phyloP scores from a whole-genome alignment of 2,888 invertebrate genomes.

The Harpagoxenus sublaevis region DNA sequence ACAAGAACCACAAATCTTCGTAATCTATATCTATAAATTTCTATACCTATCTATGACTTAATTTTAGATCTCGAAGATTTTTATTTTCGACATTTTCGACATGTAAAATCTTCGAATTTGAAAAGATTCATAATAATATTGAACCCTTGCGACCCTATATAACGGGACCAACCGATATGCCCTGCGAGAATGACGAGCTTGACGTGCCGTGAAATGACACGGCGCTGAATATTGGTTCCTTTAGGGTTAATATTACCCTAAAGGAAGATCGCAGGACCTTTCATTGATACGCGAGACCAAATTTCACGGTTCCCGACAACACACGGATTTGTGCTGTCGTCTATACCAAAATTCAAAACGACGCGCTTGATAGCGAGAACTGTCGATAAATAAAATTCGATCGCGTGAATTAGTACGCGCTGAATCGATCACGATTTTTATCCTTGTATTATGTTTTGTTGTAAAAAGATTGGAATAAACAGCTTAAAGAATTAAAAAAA shows the following conservation, averaged over 20 bases:
- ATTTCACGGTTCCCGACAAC: slow-evolving; percentile 50
- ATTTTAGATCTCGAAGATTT: not conserved
- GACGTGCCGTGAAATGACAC: slow-evolving; percentile 56
- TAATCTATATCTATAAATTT: not conserved
- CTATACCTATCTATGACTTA: not conserved
- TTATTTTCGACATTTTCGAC: not conserved
- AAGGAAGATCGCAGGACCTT: slow-evolving; percentile 24
- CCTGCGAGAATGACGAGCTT: slow-evolving; percentile 19
- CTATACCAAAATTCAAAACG: slow-evolving; percentile 35
- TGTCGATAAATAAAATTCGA: slow-evolving; percentile 56
- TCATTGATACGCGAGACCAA: slow-evolving; percentile 51
- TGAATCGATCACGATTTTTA: slow-evolving; percentile 37
- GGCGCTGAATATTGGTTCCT: slow-evolving; percentile 46
- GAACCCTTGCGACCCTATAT: not conserved
- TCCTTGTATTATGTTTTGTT: not conserved
- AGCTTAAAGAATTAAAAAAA: not conserved
- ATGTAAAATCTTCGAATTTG: not conserved
- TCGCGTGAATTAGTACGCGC: slow-evolving; percentile 38
- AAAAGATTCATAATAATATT: slow-evolving; percentile 9
- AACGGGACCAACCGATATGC: not conserved
- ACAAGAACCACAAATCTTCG: not conserved
- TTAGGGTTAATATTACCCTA: not conserved
- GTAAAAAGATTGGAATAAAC: not conserved
- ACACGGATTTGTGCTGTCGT: slow-evolving; percentile 41
- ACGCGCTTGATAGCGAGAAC: slow-evolving; percentile 10